Conservation (phyloP, 2,797 vertebrate species). For the Pseudochromis fuscus region DNA sequence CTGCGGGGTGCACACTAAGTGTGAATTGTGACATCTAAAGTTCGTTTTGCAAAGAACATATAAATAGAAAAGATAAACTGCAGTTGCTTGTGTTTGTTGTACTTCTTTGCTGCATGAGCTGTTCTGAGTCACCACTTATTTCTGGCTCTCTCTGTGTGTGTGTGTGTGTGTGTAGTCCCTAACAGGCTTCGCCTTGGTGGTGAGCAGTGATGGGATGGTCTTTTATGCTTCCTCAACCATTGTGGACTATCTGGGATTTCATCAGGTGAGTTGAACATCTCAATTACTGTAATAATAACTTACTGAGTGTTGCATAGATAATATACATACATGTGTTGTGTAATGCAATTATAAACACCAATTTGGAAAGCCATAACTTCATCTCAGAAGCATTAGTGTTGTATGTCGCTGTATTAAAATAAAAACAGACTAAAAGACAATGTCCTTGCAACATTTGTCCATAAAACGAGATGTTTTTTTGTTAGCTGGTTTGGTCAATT, state of each 20-base stretch:
- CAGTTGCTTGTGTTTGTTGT: conserved; percentile 20
- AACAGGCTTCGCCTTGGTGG: conserved; percentile 93
- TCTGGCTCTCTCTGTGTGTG: conserved; percentile 35
- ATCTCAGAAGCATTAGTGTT: too few relatives aligned
- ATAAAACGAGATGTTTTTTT: background rate
- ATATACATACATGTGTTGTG: too few relatives aligned
- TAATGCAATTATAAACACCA: too few relatives aligned
- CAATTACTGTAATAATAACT: too few relatives aligned
- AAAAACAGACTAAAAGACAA: background rate
- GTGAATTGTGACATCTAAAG: background rate
- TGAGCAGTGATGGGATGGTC: conserved; percentile 94
- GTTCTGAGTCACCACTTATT: conserved; percentile 40
- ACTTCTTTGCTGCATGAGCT: conserved; percentile 39
- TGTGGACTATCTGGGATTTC: conserved; percentile 96
- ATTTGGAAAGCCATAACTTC: too few relatives aligned
- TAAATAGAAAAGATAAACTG: conserved; percentile 15
- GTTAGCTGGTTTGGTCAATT: background rate
- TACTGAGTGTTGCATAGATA: too few relatives aligned
- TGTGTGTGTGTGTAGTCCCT: conserved; percentile 86
- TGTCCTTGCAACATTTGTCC: too few relatives aligned
- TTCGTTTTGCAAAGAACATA: conserved; percentile 10
- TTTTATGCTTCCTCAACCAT: conserved; percentile 96
- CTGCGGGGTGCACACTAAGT: background rate
- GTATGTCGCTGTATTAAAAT: background rate
- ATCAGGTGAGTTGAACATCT: conserved; percentile 88